A percentile compares a stretch with the other conserved stretches of the same genome.
phyloP scores from a whole-genome alignment of 2,888 invertebrate genomes.

The Geophilus truncorum region DNA sequence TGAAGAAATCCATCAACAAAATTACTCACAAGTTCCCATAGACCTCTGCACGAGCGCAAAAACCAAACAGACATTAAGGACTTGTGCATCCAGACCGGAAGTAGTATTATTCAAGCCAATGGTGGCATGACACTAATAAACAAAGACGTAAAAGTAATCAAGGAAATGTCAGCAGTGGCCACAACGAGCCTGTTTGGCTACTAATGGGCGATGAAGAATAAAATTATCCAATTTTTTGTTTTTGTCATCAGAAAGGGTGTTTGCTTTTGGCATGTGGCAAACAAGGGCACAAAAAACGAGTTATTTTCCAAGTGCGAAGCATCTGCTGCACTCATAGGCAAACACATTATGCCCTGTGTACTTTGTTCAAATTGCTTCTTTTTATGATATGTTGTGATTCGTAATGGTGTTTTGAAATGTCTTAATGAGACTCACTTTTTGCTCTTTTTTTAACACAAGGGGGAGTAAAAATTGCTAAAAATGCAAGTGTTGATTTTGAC shows the following conservation, averaged over 20 bases:
- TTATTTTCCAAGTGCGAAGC: not conserved
- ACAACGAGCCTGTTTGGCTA: too few relatives aligned
- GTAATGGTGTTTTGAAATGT: conserved; percentile 13
- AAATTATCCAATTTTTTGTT: not conserved
- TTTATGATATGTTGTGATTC: conserved; percentile 18
- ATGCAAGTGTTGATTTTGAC: not conserved
- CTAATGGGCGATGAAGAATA: not conserved
- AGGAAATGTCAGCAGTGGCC: not conserved
- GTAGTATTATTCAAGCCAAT: too few relatives aligned
- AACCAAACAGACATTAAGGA: not conserved
- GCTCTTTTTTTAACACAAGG: not conserved
- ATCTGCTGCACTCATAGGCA: not conserved
- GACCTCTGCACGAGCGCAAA: too few relatives aligned
- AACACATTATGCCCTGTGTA: conserved; percentile 1
- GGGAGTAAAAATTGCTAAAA: too few relatives aligned
- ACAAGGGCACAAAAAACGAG: not conserved
- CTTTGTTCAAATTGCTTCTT: not conserved
- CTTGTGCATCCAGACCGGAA: not conserved
- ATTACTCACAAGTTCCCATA: too few relatives aligned
- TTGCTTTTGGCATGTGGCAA: not conserved
- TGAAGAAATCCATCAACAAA: too few relatives aligned
- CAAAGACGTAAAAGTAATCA: not conserved
- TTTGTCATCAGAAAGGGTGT: not conserved
- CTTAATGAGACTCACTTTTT: not conserved
- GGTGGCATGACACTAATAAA: not conserved